Evolutionary conservation across 1,140 invertebrate species (phyloP), one percentile per base, ranked within the genome.

Genomic region (Lerema accius): DNA sequence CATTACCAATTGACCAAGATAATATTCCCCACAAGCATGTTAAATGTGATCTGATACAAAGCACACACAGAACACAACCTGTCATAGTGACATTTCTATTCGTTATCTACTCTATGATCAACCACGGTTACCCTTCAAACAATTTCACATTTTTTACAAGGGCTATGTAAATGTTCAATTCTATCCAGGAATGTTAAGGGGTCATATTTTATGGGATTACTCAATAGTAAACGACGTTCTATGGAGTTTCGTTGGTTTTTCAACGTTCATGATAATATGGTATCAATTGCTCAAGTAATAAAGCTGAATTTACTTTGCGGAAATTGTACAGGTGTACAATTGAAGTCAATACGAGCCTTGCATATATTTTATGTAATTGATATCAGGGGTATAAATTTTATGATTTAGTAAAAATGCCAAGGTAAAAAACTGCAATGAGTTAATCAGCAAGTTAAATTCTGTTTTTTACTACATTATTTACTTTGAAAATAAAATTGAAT

Each of bases 151-250:
- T 65, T 59, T 56, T 60, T 51, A 45, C 14, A 60, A 65, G 32
- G 50, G 39, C 50, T 55, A 56, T 65, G 63, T 65, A 65, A 60
- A 65, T 53, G 56, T 50, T 50, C 63, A 61, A 65, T 65, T 65
- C 37, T 42, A 65, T 65, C 42, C 58, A 60, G 49, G 63, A 60
- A 65, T 60, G 55, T 65, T 48, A 65, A 50, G 59, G 56, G 69
- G 37, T 60, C 62, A 71, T 71, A 71, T 71, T 67, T 71, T 71
- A 71, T 46, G 40, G 62, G 69, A 71, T 71, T 71, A 71, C 55
- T 64, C 51, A 67, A 67, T 62, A 58, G 56, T 14, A 37, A 58
- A 55, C 39, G 51, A 58, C 28, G 42, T 58, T 37, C 42, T 58
- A 37, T 58, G 45, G n/a, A 32, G 28, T 46, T 58, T 58, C 13